Conservation (phyloP, 1,140 invertebrate species). For the Pogonomyrmex californicus region DNA sequence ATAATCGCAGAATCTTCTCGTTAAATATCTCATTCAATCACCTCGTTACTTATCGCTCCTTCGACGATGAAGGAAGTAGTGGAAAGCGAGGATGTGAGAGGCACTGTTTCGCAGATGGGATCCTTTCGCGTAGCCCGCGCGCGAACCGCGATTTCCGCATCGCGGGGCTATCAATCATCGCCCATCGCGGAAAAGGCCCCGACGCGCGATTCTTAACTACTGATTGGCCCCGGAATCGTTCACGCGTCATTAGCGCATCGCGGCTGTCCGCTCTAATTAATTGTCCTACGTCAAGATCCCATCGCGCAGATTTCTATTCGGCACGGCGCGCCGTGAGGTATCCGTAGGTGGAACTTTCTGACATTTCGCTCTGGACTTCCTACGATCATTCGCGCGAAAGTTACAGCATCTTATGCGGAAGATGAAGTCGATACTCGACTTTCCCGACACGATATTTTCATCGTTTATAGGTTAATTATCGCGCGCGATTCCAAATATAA, state of each 20-base stretch:
- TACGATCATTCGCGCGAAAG: conserved; percentile 33
- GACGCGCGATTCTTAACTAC: conserved; percentile 73
- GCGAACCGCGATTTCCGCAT: conserved; percentile 73
- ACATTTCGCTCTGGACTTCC: conserved; percentile 56
- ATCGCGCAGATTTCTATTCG: conserved; percentile 71
- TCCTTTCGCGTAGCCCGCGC: conserved; percentile 72
- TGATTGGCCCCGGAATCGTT: conserved; percentile 75
- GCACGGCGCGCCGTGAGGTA: conserved; percentile 11
- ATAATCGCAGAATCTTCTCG: conserved; percentile 32
- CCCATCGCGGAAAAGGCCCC: conserved; percentile 67
- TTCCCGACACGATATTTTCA: background rate
- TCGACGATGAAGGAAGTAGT: conserved; percentile 66
- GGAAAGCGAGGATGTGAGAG: conserved; percentile 69
- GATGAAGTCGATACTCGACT: conserved; percentile 16
- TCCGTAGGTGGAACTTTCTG: conserved; percentile 61
- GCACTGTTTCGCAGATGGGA: conserved; percentile 71
- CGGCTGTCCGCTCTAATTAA: conserved; percentile 77
- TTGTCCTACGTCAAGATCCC: conserved; percentile 73
- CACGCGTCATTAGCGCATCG: conserved; percentile 77
- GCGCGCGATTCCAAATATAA: background rate
- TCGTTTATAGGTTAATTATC: background rate
- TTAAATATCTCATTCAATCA: conserved; percentile 65
- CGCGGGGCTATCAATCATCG: conserved; percentile 73
- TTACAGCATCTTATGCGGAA: background rate
- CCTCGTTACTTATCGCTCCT: conserved; percentile 58